phyloP scores from a whole-genome alignment of 1,140 invertebrate genomes.

The Notospermus geniculatus region DNA sequence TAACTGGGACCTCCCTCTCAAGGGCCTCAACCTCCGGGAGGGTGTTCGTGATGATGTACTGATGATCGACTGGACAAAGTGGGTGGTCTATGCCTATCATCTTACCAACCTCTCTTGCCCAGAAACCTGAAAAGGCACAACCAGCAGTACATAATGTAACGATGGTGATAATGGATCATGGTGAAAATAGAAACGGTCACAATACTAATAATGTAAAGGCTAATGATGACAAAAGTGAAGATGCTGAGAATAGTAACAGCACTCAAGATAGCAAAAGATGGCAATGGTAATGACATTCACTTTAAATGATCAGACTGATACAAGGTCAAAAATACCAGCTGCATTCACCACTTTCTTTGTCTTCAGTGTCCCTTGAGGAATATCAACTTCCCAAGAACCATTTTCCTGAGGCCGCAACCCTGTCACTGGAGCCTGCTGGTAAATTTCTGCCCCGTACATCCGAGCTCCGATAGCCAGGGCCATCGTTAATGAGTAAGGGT shows the following conservation, averaged over 20 bases:
- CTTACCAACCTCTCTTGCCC: conserved; percentile 53
- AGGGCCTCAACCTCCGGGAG: conserved; percentile 47
- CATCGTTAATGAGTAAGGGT: conserved; percentile 55
- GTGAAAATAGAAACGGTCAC: too few species aligned
- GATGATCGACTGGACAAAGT: conserved; percentile 55
- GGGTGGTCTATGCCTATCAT: conserved; percentile 48
- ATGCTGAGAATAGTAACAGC: too few species aligned
- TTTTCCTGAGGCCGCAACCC: conserved; percentile 29
- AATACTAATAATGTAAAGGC: too few species aligned
- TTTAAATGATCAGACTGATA: not conserved
- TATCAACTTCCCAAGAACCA: conserved; percentile 48
- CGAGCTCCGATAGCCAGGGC: conserved; percentile 52
- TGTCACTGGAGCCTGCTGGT: conserved; percentile 30
- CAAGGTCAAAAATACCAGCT: conserved; percentile 39
- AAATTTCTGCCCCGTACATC: conserved; percentile 44
- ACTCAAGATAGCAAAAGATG: too few species aligned
- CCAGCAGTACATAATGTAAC: too few species aligned
- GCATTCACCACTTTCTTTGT: conserved; percentile 52
- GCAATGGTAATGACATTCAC: too few species aligned
- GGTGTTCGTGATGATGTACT: conserved; percentile 52
- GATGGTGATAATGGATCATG: too few species aligned
- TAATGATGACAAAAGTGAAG: too few species aligned
- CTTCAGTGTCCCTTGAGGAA: conserved; percentile 36
- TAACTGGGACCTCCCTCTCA: conserved; percentile 52
- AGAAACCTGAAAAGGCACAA: conserved; percentile 50